Evolutionary conservation across 1,140 invertebrate species (phyloP).

Genomic region (Listronotus oregonensis): DNA sequence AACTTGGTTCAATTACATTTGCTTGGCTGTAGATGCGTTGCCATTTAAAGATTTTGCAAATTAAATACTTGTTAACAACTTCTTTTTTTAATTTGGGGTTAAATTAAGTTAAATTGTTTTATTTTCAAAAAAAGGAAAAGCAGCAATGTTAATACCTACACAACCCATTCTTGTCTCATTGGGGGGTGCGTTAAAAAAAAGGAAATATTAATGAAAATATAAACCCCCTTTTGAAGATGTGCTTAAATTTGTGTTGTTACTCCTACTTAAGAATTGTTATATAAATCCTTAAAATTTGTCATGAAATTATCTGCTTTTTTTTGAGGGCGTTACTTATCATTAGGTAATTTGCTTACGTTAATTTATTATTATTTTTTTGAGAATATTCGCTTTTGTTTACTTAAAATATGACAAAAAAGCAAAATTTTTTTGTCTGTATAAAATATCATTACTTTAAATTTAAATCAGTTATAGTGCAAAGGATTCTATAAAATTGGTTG

Average conservation of each 20-base stretch:
- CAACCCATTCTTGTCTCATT: slow-evolving; percentile 23
- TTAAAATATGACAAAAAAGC: too few species aligned
- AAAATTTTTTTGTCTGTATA: too few species aligned
- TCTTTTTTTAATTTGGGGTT: slow-evolving; percentile 14
- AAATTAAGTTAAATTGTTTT: slow-evolving; percentile 19
- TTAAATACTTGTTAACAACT: slow-evolving; percentile 10
- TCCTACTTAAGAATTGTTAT: slow-evolving; percentile 2
- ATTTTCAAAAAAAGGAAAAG: not conserved
- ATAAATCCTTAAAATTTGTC: slow-evolving; percentile 2
- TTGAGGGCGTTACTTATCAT: not conserved
- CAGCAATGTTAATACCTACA: slow-evolving; percentile 11
- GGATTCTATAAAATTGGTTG: too few species aligned
- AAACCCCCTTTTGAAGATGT: not conserved
- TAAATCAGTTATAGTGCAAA: too few species aligned
- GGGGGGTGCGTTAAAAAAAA: slow-evolving; percentile 6
- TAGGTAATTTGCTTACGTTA: too few species aligned
- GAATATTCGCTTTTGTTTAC: too few species aligned
- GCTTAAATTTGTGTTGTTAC: not conserved
- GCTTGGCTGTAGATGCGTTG: too few species aligned
- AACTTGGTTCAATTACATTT: too few species aligned
- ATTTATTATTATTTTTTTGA: too few species aligned
- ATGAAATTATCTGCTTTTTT: slow-evolving; percentile 3
- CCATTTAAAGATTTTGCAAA: slow-evolving; percentile 6
- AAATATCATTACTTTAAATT: too few species aligned
- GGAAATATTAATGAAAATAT: not conserved